phyloP scores from a whole-genome alignment of 2,888 invertebrate genomes.

The Aspidiotus rigidus region DNA sequence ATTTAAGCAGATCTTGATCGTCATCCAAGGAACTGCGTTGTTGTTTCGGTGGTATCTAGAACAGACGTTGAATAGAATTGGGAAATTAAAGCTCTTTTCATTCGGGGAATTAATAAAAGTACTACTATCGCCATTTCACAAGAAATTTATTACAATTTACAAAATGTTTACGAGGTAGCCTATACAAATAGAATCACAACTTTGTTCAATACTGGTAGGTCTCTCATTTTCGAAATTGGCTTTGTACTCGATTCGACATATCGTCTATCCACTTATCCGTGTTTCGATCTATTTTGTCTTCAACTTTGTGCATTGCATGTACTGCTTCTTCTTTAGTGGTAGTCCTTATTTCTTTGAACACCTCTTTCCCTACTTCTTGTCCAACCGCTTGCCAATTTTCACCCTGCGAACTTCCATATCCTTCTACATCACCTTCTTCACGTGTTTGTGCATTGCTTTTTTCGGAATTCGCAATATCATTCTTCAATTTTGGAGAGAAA shows the following conservation, averaged over 20 bases:
- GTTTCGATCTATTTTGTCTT: slow-evolving; percentile 28
- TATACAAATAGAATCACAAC: no score
- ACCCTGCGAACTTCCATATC: slow-evolving; percentile 1
- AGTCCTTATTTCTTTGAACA: slow-evolving; percentile 15
- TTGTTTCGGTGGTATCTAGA: no score
- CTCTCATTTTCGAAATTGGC: neutral
- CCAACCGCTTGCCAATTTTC: slow-evolving; percentile 26
- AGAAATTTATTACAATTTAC: neutral
- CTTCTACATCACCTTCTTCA: slow-evolving; percentile 15
- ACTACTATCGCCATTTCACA: no score
- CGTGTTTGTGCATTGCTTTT: neutral
- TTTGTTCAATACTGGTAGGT: no score
- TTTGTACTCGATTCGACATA: slow-evolving; percentile 8
- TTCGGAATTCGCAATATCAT: neutral
- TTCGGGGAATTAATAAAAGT: no score
- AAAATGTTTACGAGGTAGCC: neutral
- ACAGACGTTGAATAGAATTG: no score
- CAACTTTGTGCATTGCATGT: slow-evolving; percentile 27
- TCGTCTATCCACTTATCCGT: slow-evolving; percentile 26
- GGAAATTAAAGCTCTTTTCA: no score
- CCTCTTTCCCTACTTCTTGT: slow-evolving; percentile 18
- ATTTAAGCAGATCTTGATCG: no score
- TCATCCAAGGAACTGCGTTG: no score
- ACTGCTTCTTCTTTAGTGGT: slow-evolving; percentile 11
- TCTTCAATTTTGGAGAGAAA: neutral